Conservation (phyloP, 2,113 vertebrate species). For the Melanerpes aurifrons region DNA sequence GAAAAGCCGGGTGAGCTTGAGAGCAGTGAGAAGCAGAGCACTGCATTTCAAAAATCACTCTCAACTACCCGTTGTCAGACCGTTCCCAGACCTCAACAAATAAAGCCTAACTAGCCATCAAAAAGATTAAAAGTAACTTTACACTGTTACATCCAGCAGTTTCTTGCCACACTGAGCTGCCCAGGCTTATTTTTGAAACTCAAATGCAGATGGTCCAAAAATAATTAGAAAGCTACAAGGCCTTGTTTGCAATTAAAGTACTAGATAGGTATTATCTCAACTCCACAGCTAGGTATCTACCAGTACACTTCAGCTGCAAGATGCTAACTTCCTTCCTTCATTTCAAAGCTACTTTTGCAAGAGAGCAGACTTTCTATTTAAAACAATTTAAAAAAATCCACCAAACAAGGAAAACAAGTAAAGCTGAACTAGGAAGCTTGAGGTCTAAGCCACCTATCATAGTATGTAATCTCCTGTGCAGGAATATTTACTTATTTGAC, state of each 20-base stretch:
- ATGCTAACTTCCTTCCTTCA: not conserved
- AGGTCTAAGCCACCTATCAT: not conserved
- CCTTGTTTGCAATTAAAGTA: not conserved
- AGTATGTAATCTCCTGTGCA: not conserved
- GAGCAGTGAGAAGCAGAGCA: not conserved
- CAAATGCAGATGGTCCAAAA: not conserved
- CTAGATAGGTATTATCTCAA: not conserved
- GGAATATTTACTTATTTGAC: conserved; percentile 40
- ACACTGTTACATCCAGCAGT: not conserved
- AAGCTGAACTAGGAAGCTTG: not conserved
- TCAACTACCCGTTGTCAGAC: not conserved
- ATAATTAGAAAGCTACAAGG: not conserved
- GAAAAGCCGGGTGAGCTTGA: not conserved
- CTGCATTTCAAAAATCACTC: not conserved
- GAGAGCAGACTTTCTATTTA: not conserved
- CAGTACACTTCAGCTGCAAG: not conserved
- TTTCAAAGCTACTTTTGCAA: not conserved
- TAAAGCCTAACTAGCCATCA: not conserved
- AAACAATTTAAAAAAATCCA: not conserved
- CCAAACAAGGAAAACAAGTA: not conserved
- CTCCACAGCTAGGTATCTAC: not conserved
- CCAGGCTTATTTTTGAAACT: not conserved
- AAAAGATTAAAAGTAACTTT: not conserved
- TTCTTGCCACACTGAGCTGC: not conserved
- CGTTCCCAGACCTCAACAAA: not conserved